phyloP scores from a whole-genome alignment of 2,797 vertebrate genomes.

The Enteromius fasciolatus region DNA sequence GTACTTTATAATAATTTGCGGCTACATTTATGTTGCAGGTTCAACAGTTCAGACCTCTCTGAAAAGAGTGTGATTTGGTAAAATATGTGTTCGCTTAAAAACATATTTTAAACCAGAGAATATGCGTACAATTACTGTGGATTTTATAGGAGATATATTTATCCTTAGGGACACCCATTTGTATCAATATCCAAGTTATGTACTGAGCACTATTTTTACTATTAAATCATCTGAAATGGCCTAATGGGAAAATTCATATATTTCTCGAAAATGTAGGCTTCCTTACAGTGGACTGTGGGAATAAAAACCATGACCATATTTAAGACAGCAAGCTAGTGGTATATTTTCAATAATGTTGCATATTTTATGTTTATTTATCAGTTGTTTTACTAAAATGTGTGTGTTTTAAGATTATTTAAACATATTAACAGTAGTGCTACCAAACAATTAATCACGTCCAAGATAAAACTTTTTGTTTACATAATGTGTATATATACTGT shows the following conservation, averaged over 20 bases:
- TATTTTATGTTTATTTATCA: neutral
- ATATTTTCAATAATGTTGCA: neutral
- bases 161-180: constrained; percentile 48
- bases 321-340: neutral
- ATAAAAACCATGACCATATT: constrained; percentile 32
- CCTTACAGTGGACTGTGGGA: constrained; percentile 20
- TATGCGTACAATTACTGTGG: constrained; percentile 26
- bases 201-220: constrained; percentile 43
- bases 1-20: constrained; percentile 62
- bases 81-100: constrained; percentile 71
- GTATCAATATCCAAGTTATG: constrained; percentile 45
- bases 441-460: neutral
- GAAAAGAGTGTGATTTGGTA: constrained; percentile 47
- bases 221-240: constrained; percentile 47
- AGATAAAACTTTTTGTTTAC: neutral
- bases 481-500: neutral
- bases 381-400: neutral
- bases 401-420: neutral
- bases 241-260: constrained; percentile 42
- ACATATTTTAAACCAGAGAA: constrained; percentile 73
- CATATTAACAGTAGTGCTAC: neutral
- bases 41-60: constrained; percentile 49
- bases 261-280: constrained; percentile 26
- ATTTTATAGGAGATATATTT: constrained; percentile 43
- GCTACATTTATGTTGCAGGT: constrained; percentile 53